Evolutionary conservation across 1,140 invertebrate species (phyloP).

Genomic region (Heliothis subflexa): DNA sequence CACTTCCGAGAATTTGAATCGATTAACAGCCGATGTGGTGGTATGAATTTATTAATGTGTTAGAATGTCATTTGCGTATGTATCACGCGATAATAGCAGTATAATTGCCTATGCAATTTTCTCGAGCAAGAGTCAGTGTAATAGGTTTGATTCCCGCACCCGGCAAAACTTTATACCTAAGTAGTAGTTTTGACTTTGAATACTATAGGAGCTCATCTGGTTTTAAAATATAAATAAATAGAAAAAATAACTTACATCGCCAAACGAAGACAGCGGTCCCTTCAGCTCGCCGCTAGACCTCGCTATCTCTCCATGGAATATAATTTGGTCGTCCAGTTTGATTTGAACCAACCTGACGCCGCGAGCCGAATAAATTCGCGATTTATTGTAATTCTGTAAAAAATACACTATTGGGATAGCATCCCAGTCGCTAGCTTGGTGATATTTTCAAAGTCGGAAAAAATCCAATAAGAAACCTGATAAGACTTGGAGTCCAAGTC

Average conservation of each 20-base stretch:
- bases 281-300: constrained; percentile 90
- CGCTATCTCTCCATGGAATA: constrained; percentile 94
- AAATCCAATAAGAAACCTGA: no score
- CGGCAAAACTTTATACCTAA: background rate
- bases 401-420: constrained; percentile 47
- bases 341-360: constrained; percentile 91
- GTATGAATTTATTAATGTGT: constrained; percentile 7
- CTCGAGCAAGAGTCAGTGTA: background rate
- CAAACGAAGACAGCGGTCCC: constrained; percentile 90
- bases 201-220: background rate
- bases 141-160: background rate
- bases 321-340: constrained; percentile 88
- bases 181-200: no score
- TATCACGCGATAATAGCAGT: background rate
- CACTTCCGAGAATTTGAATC: constrained; percentile 24
- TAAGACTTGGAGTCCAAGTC: no score
- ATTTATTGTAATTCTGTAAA: constrained; percentile 94
- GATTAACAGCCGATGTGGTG: background rate
- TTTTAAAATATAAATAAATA: background rate
- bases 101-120: no score
- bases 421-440: no score
- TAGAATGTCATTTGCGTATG: background rate
- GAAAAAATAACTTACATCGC: constrained; percentile 89
- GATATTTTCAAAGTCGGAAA: no score
- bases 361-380: constrained; percentile 92